phyloP scores from a whole-genome alignment of 2,797 vertebrate genomes.

The Poeciliopsis presidionis region DNA sequence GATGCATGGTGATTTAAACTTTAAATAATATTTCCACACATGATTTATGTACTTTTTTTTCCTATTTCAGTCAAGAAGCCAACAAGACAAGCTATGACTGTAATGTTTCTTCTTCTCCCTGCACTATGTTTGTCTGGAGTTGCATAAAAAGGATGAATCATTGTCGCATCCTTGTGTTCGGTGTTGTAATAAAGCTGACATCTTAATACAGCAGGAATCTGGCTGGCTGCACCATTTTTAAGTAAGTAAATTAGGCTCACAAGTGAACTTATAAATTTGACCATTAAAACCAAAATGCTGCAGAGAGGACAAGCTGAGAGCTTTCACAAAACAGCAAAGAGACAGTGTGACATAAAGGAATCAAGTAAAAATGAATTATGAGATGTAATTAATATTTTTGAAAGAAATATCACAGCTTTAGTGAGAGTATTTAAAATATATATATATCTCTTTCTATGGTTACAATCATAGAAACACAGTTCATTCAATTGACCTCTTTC shows the following conservation, averaged over 20 bases:
- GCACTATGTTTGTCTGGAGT: constrained; percentile 51
- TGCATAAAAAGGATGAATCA: constrained; percentile 75
- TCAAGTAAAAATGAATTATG: constrained; percentile 24
- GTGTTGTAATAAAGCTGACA: constrained; percentile 76
- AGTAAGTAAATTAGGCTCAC: constrained; percentile 62
- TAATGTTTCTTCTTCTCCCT: constrained; percentile 24
- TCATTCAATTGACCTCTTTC: background rate
- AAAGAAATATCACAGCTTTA: constrained; percentile 36
- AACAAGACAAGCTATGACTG: constrained; percentile 30
- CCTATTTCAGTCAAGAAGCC: constrained; percentile 8
- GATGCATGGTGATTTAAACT: constrained; percentile 53
- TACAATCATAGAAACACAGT: background rate
- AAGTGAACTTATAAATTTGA: constrained; percentile 32
- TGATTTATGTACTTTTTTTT: constrained; percentile 32
- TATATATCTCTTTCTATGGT: background rate
- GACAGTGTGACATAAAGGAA: constrained; percentile 15
- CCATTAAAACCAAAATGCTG: constrained; percentile 76
- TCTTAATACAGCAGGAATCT: constrained; percentile 72
- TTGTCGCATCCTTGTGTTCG: constrained; percentile 71
- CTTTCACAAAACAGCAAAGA: background rate
- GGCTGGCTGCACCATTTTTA: constrained; percentile 66
- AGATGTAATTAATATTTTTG: constrained; percentile 36
- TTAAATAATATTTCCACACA: constrained; percentile 43
- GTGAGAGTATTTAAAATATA: background rate
- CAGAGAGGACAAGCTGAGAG: constrained; percentile 14